Percentiles rank a stretch among this genome's conserved stretches.
phyloP scores from a whole-genome alignment of 1,140 invertebrate genomes.

The Drosophila serrata region DNA sequence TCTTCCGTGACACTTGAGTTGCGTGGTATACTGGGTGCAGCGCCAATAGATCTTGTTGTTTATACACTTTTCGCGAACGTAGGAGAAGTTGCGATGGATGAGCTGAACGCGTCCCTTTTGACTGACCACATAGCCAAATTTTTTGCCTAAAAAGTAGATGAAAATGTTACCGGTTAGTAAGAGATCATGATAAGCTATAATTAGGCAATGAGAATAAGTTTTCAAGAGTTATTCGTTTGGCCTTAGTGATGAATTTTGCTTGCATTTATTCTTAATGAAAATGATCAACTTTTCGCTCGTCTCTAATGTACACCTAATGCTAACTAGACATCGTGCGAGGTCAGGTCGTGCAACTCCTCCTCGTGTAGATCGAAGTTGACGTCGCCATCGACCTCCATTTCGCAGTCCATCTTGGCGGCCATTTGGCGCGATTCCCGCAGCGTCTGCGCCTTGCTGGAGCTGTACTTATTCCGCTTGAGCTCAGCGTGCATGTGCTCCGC shows the following conservation, averaged over 20 bases:
- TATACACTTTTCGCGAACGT: conserved; percentile 74
- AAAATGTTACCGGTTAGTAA: conserved; percentile 6
- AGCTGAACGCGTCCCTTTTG: conserved; percentile 78
- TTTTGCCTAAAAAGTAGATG: conserved; percentile 24
- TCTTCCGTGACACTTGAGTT: conserved; percentile 70
- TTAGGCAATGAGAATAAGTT: neutral
- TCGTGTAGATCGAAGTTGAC: conserved; percentile 73
- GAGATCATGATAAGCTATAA: neutral
- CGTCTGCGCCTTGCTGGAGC: conserved; percentile 71
- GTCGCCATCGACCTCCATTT: conserved; percentile 57
- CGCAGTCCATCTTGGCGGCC: conserved; percentile 54
- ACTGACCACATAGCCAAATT: conserved; percentile 63
- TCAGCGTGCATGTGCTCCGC: conserved; percentile 80
- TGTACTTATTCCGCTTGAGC: conserved; percentile 82
- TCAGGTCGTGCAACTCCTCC: conserved; percentile 63
- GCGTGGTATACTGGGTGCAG: conserved; percentile 81
- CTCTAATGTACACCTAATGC: conserved; percentile 54
- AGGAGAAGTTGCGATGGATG: conserved; percentile 60
- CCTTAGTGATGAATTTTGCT: conserved; percentile 40
- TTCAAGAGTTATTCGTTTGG: conserved; percentile 4
- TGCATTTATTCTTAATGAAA: conserved; percentile 53
- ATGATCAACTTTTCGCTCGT: conserved; percentile 36
- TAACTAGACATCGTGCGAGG: conserved; percentile 55
- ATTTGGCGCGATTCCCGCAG: conserved; percentile 48
- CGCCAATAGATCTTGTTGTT: conserved; percentile 79